A percentile compares a stretch with the other conserved stretches of the same genome.
phyloP scores from a whole-genome alignment of 1,140 invertebrate genomes.

The Drosophila suzukii region DNA sequence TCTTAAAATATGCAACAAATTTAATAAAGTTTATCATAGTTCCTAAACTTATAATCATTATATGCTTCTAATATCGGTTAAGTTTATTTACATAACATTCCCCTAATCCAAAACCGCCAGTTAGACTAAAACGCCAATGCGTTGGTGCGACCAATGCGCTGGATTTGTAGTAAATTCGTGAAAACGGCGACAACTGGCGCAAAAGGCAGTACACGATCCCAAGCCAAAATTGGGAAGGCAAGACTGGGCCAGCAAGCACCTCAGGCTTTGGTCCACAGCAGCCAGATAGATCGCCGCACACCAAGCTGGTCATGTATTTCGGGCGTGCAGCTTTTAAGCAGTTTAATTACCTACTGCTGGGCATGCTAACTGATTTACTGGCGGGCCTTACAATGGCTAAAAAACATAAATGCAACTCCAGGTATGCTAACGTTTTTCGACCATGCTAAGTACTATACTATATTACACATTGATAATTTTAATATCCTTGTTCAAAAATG shows the following conservation, averaged over 20 bases:
- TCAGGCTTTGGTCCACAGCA: background rate
- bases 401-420: background rate
- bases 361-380: background rate
- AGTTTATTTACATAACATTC: background rate
- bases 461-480: background rate
- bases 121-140: background rate
- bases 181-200: slow-evolving; percentile 13
- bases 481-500: background rate
- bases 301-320: slow-evolving; percentile 16
- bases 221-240: background rate
- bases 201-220: slow-evolving; percentile 21
- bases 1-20: too few relatives aligned
- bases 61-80: too few relatives aligned
- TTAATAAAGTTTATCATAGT: too few relatives aligned
- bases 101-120: background rate
- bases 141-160: background rate
- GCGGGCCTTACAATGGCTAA: background rate
- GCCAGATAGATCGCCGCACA: background rate
- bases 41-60: too few relatives aligned
- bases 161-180: slow-evolving; percentile 27
- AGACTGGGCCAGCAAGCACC: slow-evolving; percentile 4
- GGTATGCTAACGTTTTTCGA: background rate
- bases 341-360: slow-evolving; percentile 24
- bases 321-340: slow-evolving; percentile 2
- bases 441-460: background rate